A percentile compares a stretch with the other conserved stretches of the same genome.
Conservation (phyloP, 2,888 invertebrate genomes). For the Diogma glabrata region DNA sequence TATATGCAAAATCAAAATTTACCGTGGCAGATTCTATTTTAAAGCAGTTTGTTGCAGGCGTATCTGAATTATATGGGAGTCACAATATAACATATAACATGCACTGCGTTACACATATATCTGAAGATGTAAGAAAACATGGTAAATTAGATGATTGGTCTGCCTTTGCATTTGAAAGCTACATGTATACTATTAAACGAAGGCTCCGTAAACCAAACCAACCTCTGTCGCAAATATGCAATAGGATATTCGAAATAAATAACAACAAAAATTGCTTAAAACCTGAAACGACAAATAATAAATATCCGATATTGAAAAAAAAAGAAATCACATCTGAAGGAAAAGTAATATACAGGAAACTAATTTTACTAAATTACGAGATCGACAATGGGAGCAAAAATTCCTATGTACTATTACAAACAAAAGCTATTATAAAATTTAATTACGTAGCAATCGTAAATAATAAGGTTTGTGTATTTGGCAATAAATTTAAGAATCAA, state of each 20-base stretch:
- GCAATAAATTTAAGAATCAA: not conserved
- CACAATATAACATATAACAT: no score
- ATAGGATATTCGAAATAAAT: not conserved
- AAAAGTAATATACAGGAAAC: not conserved
- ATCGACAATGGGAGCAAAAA: not conserved
- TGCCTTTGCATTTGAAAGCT: not conserved
- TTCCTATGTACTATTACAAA: not conserved
- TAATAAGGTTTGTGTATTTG: not conserved
- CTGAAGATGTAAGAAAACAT: not conserved
- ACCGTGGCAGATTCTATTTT: not conserved
- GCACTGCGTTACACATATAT: no score
- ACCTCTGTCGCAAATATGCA: not conserved
- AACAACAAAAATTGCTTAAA: not conserved
- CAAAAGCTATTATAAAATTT: not conserved
- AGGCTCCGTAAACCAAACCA: not conserved
- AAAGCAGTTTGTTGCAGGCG: not conserved
- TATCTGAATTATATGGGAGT: slow-evolving; percentile 3
- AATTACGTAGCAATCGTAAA: not conserved
- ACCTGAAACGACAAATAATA: not conserved
- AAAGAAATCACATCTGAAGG: not conserved
- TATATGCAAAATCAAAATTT: not conserved
- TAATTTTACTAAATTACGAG: not conserved
- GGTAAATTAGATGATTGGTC: not conserved
- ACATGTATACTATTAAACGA: not conserved
- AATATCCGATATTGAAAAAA: not conserved